Evolutionary conservation across 2,113 vertebrate genomes (phyloP).

Genomic region (Clarias gariepinus): DNA sequence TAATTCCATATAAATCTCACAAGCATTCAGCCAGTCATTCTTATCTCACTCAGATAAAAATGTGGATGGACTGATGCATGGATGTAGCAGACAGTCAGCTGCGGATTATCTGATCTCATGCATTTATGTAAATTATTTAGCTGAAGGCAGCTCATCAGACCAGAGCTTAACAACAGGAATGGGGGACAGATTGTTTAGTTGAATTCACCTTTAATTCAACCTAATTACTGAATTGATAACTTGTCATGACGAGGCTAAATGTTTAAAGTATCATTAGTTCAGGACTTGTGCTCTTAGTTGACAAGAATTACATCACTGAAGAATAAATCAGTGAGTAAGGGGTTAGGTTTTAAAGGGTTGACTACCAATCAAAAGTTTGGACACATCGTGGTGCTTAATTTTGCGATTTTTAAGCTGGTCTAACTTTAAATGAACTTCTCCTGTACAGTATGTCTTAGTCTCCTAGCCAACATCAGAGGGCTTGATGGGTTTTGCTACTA

Average conservation of each 20-base stretch:
- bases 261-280: background rate
- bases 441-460: no score
- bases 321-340: no score
- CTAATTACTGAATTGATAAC: background rate
- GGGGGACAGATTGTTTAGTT: background rate
- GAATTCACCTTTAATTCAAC: background rate
- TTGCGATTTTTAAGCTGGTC: no score
- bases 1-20: background rate
- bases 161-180: background rate
- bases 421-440: no score
- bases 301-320: no score
- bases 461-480: no score
- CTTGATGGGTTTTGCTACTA: no score
- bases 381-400: no score
- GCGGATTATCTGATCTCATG: background rate
- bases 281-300: no score
- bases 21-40: background rate
- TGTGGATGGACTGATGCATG: background rate
- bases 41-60: background rate
- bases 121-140: background rate
- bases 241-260: background rate
- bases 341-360: no score
- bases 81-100: background rate
- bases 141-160: background rate
- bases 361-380: no score